These are phyloP conservation scores for Hybognathus amarus DNA, from an alignment of 2,797 vertebrate species.

Conservation along the genomic window DNA sequence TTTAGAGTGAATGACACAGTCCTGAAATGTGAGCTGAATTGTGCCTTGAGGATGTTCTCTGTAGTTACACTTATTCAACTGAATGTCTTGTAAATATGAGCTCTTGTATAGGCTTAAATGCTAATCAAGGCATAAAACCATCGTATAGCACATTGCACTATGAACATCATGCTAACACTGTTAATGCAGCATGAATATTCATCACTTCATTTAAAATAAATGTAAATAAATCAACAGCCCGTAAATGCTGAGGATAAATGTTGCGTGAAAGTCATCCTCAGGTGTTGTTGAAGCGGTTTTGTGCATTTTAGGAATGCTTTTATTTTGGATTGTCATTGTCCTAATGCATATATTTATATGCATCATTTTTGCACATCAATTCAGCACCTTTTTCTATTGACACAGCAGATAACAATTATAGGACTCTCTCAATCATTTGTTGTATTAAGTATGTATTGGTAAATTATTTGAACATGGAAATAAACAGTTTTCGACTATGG, in stretches of 20 bases:
- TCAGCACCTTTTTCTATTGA: slow-evolving; percentile 32
- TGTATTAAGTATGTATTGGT: slow-evolving; percentile 3
- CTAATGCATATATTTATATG: slow-evolving; percentile 4
- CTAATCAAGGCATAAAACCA: background rate
- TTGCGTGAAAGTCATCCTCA: background rate
- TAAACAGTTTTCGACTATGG: background rate
- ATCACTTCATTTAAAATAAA: slow-evolving; percentile 6
- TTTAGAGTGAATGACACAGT: background rate
- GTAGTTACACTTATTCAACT: background rate
- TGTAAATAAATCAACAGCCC: background rate
- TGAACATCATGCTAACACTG: background rate
- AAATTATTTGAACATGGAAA: slow-evolving; percentile 15
- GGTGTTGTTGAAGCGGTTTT: background rate
- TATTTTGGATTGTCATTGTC: slow-evolving; percentile 9
- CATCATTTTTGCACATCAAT: slow-evolving; percentile 25
- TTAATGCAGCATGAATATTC: slow-evolving; percentile 26
- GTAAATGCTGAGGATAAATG: slow-evolving; percentile 7
- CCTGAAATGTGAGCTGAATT: slow-evolving; percentile 24
- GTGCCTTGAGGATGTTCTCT: slow-evolving; percentile 33
- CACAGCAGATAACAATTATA: background rate
- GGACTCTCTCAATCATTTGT: background rate
- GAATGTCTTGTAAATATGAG: slow-evolving; percentile 44
- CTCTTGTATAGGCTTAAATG: slow-evolving; percentile 13
- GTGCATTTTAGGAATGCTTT: slow-evolving; percentile 16
- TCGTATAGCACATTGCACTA: slow-evolving; percentile 35